Base-by-base conservation (phyloP, 2,888 invertebrate species). In the Drosophila anceps region DNA sequence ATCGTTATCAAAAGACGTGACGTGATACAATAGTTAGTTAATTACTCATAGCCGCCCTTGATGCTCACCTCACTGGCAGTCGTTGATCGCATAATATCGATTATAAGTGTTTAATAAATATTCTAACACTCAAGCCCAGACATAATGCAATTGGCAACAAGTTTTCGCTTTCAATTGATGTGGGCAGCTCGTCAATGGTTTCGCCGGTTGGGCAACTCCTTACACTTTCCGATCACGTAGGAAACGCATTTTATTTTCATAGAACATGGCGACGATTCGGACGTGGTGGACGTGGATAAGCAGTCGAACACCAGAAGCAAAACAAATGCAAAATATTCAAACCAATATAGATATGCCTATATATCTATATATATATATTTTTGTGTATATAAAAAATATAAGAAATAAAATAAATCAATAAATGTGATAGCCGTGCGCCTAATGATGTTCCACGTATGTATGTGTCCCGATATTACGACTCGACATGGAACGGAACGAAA, bases 231-330 rank as follows among this genome's bases (percentile, higher is more conserved):
- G 39, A 60, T 76, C 86, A 86, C 86, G 86, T 86, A 74, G 71
- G 72, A 72, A 79, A 82, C 90, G 81, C 83, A 86, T 86, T 88
- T 88, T 79, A 88, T 79, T 86, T 86, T 69, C 88, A 90, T 83
- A 83, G 85, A 90, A 85, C 83, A 89, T 86, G 88, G 86, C 84
- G 73, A 69, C 73, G 76, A 88, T 69, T 82, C 77, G 87, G 68
- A 88, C 87, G 87, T 88, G 88, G 84, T 44, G 72, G 72, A 82
- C 33, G 73, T 78, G 63, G 63, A 66, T 70, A 65, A 60, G 68
- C 66, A 44, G 55, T 46, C 68, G 60, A 69, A 57, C 66, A 72
- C 76, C 74, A 87, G 72, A 82, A 82, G 53, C 67, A 58, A 83
- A 75, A 71, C 62, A 69, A 73, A 62, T 59, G 13, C 37, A 65